Evolutionary conservation across 2,888 invertebrate species (phyloP).

Genomic region (Deladenus siricidicola): DNA sequence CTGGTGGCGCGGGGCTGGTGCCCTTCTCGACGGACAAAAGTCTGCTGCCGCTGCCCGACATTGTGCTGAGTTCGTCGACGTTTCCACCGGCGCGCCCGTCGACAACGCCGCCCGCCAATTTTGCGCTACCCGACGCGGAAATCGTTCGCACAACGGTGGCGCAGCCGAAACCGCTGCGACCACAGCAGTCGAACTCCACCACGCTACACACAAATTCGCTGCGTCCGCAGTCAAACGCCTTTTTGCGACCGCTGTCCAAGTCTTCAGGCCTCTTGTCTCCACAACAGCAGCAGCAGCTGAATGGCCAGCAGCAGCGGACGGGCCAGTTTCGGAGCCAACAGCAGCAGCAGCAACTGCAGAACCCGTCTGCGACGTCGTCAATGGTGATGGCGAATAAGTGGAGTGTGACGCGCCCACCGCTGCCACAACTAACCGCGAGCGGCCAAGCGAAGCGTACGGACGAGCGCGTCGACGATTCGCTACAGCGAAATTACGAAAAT

Average conservation of each 20-base stretch:
- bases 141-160: neutral
- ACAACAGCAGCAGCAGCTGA: neutral
- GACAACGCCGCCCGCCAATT: neutral
- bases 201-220: neutral
- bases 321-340: neutral
- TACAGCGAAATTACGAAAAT: conserved; percentile 8
- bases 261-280: neutral
- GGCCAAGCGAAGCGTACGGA: neutral
- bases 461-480: conserved; percentile 2
- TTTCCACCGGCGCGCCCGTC: conserved; percentile 3
- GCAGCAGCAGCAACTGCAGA: neutral
- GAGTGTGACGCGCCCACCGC: neutral
- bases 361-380: neutral
- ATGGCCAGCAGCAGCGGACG: neutral
- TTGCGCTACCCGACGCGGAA: neutral
- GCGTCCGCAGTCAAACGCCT: neutral
- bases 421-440: no score
- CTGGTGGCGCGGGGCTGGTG: neutral
- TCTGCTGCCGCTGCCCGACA: conserved; percentile 1
- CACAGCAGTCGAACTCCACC: neutral
- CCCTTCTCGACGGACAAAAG: conserved; percentile 4
- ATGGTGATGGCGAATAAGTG: neutral
- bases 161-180: neutral
- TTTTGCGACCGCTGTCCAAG: neutral
- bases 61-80: conserved; percentile 3